Percentiles rank a stretch among this genome's conserved stretches.
Evolutionary conservation across 2,888 invertebrate genomes (phyloP).

Genomic region (Polietes domitor): DNA sequence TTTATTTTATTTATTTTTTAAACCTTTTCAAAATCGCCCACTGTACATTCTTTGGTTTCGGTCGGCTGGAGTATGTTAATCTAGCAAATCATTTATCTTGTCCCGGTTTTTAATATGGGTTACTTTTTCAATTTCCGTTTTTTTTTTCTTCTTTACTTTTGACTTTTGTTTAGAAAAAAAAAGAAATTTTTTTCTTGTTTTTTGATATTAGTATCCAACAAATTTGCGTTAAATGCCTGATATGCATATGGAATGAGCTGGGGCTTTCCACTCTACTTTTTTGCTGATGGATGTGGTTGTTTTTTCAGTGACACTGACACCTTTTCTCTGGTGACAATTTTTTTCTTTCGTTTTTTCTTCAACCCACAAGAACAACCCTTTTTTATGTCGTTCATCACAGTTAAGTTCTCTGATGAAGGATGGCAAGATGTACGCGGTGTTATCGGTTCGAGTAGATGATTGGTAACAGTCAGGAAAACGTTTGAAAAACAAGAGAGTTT

Average conservation of each 20-base stretch:
- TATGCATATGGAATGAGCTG: constrained; percentile 67
- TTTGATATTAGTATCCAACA: neutral
- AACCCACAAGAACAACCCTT: constrained; percentile 53
- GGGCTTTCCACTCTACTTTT: constrained; percentile 13
- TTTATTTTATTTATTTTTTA: too few species aligned
- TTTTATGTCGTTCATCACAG: constrained; percentile 21
- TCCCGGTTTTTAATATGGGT: constrained; percentile 29
- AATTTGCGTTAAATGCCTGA: constrained; percentile 55
- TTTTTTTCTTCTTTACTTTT: neutral
- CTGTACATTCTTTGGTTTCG: neutral
- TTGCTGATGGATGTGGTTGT: neutral
- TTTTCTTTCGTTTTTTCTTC: constrained; percentile 1
- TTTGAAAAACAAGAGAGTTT: too few species aligned
- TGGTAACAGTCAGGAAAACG: too few species aligned
- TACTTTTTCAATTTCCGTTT: neutral
- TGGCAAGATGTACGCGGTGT: neutral
- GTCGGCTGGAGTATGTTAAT: constrained; percentile 46
- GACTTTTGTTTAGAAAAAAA: neutral
- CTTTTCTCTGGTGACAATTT: constrained; percentile 60
- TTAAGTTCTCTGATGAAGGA: neutral
- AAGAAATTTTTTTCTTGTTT: neutral
- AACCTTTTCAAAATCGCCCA: neutral
- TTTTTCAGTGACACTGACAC: constrained; percentile 53
- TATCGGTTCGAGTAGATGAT: neutral
- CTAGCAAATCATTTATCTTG: constrained; percentile 58